A percentile compares a stretch with the other conserved stretches of the same genome.
Conservation (phyloP, 2,888 invertebrate genomes). For the Hypselothyrea guttata region DNA sequence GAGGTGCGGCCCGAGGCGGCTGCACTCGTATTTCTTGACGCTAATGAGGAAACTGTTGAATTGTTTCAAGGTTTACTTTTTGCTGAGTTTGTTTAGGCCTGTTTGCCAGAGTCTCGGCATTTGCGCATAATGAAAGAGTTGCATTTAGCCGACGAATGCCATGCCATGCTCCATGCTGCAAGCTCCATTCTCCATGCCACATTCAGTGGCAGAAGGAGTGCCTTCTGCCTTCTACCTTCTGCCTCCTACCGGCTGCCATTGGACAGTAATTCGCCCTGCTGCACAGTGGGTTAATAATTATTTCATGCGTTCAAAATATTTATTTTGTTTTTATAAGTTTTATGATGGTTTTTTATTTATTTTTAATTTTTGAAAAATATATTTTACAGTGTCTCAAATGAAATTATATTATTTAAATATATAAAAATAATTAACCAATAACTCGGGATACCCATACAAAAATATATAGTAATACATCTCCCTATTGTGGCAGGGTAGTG, state of each 20-base stretch:
- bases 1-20: not conserved
- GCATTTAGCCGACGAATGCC: slow-evolving; percentile 55
- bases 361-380: too few relatives aligned
- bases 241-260: not conserved
- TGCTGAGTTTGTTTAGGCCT: slow-evolving; percentile 67
- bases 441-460: too few relatives aligned
- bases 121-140: slow-evolving; percentile 71
- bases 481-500: too few relatives aligned
- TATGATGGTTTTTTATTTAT: too few relatives aligned
- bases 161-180: slow-evolving; percentile 15
- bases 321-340: too few relatives aligned
- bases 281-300: too few relatives aligned
- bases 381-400: too few relatives aligned
- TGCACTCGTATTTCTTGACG: slow-evolving; percentile 35
- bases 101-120: slow-evolving; percentile 59
- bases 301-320: too few relatives aligned
- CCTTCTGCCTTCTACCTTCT: slow-evolving; percentile 7
- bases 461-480: too few relatives aligned
- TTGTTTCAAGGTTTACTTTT: slow-evolving; percentile 72
- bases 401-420: too few relatives aligned
- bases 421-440: too few relatives aligned
- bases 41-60: slow-evolving; percentile 74
- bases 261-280: not conserved
- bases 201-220: slow-evolving; percentile 44
- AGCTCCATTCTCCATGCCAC: slow-evolving; percentile 16